These are phyloP conservation scores for Volucella bombylans DNA, from an alignment of 2,888 invertebrate species.

Conservation along the genomic window DNA sequence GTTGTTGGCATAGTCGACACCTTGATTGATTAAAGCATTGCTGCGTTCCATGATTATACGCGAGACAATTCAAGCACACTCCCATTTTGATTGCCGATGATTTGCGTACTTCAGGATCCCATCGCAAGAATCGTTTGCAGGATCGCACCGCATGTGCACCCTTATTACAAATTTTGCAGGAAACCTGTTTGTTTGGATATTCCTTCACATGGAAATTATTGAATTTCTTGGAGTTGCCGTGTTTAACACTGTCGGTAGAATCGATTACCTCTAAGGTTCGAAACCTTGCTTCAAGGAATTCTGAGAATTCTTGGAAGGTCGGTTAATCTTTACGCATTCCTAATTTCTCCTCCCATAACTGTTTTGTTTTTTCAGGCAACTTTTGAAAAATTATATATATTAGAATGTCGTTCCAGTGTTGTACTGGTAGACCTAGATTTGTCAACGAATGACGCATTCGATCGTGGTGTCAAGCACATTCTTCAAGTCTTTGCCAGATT, in stretches of 20 bases:
- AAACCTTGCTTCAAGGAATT: conserved; percentile 1
- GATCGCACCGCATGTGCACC: background rate
- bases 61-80: background rate
- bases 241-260: background rate
- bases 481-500: background rate
- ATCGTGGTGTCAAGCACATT: background rate
- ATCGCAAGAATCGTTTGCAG: background rate
- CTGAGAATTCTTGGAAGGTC: background rate
- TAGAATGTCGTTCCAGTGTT: conserved; percentile 4
- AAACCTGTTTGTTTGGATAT: background rate
- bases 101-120: background rate
- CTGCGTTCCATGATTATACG: background rate
- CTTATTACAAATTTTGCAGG: conserved; percentile 5
- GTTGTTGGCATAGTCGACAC: background rate
- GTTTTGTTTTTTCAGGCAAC: background rate
- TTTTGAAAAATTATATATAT: background rate
- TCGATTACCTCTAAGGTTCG: background rate
- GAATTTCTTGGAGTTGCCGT: background rate
- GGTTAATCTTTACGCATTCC: background rate
- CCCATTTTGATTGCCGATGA: background rate
- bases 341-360: background rate
- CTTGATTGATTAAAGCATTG: background rate
- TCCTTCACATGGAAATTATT: conserved; percentile 1
- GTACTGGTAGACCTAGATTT: conserved; percentile 1
- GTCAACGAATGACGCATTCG: conserved; percentile 6